Base-by-base conservation (phyloP, 1,140 invertebrate species). In the Ceratina australensis region DNA sequence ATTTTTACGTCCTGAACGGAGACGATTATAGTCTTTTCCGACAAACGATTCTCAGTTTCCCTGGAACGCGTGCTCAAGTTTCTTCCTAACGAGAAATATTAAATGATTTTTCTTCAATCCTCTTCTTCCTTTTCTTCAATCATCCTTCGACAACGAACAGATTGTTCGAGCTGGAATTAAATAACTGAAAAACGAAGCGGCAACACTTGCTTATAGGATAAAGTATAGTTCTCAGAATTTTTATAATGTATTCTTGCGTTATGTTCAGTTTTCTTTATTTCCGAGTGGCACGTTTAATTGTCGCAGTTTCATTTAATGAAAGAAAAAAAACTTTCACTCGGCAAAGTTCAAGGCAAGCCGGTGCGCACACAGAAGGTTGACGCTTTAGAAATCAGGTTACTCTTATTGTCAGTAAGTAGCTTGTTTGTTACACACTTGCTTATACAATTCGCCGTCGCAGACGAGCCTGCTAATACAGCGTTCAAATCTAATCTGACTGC, bases 1-100 rank as follows among this genome's bases (percentile, higher is more conserved):
- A 76, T 73, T 81, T 82, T 82, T 67, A 72, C 50, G 16, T 57
- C 49, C 64, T 49, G n/a, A 69, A 50, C 7, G 54, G 20, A n/a
- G 10, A 66, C 28, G 33, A 59, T 22, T 18, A 42, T 13, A 13
- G 12, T 33, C 49, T 50, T 12, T 69, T 13, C 20, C 20, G 33
- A 68, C 73, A 75, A 75, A 75, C 26, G 54, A 26, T 16, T 15
- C 64, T 59, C 64, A 60, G 33, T 75, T 28, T 1, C 7, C 10
- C 22, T 10, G 12, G 2, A 54, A 13, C 49, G 5, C 20, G n/a
- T 13, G n/a, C 26, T 64, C 20, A 20, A 42, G 13, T 42, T 42
- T 20, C 1, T 3, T 0, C n/a, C 12, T 0, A 42, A 12, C 5
- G 4, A 10, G 10, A 42, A 42, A 42, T 5, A 42, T 42, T 10